Base-by-base conservation (phyloP, 2,888 invertebrate species). In the Vandiemenella viatica region DNA sequence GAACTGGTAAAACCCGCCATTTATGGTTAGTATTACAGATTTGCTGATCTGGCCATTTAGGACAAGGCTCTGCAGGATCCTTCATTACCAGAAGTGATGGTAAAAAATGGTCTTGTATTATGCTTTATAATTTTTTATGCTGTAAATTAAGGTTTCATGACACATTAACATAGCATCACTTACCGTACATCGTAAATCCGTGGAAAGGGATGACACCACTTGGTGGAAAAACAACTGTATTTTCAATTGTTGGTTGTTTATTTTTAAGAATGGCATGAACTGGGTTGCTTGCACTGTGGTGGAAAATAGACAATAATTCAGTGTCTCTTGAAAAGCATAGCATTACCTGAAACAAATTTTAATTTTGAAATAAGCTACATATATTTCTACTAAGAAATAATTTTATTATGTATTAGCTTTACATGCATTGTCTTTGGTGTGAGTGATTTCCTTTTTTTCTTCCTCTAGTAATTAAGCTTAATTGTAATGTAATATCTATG, bases 181-280 rank as follows among this genome's bases (percentile, higher is more conserved):
- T 72, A 91, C 91, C 90, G 65, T 92, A 93, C 95, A 96, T 95
- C 17, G 93, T 86, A 66, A 96, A 93, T 1, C 95, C 95, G 65
- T 96, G 93, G 66, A 93, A 95, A 1, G 95, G 95, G 57, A 96
- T 91, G 32, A 95, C 81, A 1, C 93, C 93, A 63, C 87, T 90
- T 1, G 95, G 95, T 6, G 96, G 95, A 62, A 90, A 91, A 38
- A 80, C 77, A 17, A 87, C 79, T 17, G 79, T 72, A 60, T 75
- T 80, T 58, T 84, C 83, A 5, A 77, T 67, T 1, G 74, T 69
- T 1, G 75, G 71, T 55, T 78, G 74, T 60, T 78, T 81, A 15
- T 85, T 83, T 62, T 85, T 80, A 23, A 88, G 71, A 32, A 79
- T 75, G 1, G 84, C 84, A 50, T 80, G 78, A 56, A 86, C 78